phyloP scores from a whole-genome alignment of 2,888 invertebrate species.

The Onthophagus sagittarius region DNA sequence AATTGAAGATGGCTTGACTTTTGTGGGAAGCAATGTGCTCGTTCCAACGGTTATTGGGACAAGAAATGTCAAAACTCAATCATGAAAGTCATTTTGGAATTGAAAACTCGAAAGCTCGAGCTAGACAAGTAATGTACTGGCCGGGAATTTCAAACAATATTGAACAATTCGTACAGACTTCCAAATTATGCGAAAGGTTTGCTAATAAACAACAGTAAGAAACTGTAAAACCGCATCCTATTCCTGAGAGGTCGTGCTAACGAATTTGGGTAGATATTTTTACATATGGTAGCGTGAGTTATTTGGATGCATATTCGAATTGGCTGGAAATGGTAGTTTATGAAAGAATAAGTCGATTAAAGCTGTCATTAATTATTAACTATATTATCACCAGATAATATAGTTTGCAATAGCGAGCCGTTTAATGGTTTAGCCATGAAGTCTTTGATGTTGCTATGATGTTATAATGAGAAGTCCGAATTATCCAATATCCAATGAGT shows the following conservation, averaged over 20 bases:
- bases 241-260: conserved; percentile 20
- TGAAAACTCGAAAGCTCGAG: conserved; percentile 15
- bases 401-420: conserved; percentile 30
- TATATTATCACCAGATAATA: conserved; percentile 21
- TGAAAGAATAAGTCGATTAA: conserved; percentile 21
- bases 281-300: conserved; percentile 24
- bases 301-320: conserved; percentile 28
- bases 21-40: conserved; percentile 12
- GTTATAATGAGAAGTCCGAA: conserved; percentile 28
- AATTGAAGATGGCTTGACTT: conserved; percentile 12
- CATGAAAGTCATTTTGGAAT: conserved; percentile 19
- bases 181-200: conserved; percentile 18
- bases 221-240: conserved; percentile 22
- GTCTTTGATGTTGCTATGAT: conserved; percentile 27
- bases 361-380: conserved; percentile 26
- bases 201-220: conserved; percentile 17
- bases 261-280: conserved; percentile 20
- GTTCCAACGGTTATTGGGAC: conserved; percentile 10
- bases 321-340: conserved; percentile 25
- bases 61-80: conserved; percentile 11
- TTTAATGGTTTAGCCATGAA: conserved; percentile 28
- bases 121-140: conserved; percentile 19
- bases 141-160: conserved; percentile 13
- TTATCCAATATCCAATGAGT: conserved; percentile 30
- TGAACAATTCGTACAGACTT: conserved; percentile 13